These are phyloP conservation scores for Silurus asotus DNA, from an alignment of 2,113 vertebrate species.

Conservation along the genomic window DNA sequence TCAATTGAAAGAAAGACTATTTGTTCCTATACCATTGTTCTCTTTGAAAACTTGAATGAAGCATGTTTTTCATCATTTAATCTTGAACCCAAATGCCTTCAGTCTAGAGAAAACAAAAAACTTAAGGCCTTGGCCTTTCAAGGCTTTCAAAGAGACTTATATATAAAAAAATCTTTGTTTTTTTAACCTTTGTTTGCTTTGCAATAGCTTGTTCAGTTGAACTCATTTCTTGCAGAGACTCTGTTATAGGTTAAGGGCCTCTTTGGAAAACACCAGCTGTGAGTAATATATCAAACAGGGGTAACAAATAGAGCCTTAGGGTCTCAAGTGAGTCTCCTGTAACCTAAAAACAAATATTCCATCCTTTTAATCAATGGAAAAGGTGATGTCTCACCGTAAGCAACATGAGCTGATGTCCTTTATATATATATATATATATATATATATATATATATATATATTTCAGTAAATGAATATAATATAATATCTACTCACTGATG, in stretches of 20 bases:
- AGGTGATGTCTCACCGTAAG: not conserved
- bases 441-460: too few relatives aligned
- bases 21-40: too few relatives aligned
- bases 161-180: not conserved
- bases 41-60: too few relatives aligned
- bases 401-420: not conserved
- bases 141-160: too few relatives aligned
- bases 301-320: conserved; percentile 10
- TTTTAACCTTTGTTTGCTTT: not conserved
- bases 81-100: too few relatives aligned
- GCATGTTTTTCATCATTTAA: too few relatives aligned
- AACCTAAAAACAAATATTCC: conserved; percentile 9
- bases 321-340: not conserved
- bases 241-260: conserved; percentile 18
- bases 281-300: conserved; percentile 16
- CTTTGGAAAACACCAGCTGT: conserved; percentile 15
- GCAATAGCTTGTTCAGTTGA: not conserved
- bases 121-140: too few relatives aligned
- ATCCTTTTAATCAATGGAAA: not conserved
- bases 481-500: not conserved
- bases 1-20: too few relatives aligned
- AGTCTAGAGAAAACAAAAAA: too few relatives aligned
- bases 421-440: too few relatives aligned
- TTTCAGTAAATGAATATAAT: too few relatives aligned
- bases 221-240: conserved; percentile 4